Percentiles rank a stretch among this genome's conserved stretches.
phyloP scores from a whole-genome alignment of 2,113 vertebrate species.

The Triplophysa dalaica region DNA sequence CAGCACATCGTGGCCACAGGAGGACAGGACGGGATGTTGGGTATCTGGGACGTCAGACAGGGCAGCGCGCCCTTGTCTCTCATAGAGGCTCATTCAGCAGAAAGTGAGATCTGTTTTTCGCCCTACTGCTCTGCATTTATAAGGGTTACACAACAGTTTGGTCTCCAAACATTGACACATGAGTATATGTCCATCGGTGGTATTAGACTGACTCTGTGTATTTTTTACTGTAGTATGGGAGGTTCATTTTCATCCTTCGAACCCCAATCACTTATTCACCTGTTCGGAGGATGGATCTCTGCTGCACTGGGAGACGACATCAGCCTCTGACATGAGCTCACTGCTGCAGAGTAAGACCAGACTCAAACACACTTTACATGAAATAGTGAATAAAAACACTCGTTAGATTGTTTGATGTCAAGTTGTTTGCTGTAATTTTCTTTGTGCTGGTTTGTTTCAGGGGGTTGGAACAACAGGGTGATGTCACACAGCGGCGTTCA shows the following conservation, averaged over 20 bases:
- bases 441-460: constrained; percentile 65
- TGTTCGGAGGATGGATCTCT: constrained; percentile 97
- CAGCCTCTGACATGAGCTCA: constrained; percentile 80
- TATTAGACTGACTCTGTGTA: neutral
- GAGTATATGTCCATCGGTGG: too few relatives aligned
- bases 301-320: constrained; percentile 92
- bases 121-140: too few relatives aligned
- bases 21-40: constrained; percentile 95
- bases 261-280: constrained; percentile 93
- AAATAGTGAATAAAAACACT: neutral
- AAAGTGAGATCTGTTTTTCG: constrained; percentile 79
- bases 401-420: neutral
- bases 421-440: neutral
- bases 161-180: too few relatives aligned
- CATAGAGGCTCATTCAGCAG: constrained; percentile 93
- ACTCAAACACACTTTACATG: neutral
- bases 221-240: constrained; percentile 86
- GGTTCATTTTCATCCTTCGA: constrained; percentile 93
- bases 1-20: constrained; percentile 95
- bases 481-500: constrained; percentile 78
- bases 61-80: constrained; percentile 87
- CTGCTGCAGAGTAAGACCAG: constrained; percentile 83
- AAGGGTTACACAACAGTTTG: too few relatives aligned
- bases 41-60: constrained; percentile 95
- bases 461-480: constrained; percentile 83